These are phyloP conservation scores for Vicugna pacos DNA, from an alignment of 2,113 vertebrate species.

Conservation along the genomic window DNA sequence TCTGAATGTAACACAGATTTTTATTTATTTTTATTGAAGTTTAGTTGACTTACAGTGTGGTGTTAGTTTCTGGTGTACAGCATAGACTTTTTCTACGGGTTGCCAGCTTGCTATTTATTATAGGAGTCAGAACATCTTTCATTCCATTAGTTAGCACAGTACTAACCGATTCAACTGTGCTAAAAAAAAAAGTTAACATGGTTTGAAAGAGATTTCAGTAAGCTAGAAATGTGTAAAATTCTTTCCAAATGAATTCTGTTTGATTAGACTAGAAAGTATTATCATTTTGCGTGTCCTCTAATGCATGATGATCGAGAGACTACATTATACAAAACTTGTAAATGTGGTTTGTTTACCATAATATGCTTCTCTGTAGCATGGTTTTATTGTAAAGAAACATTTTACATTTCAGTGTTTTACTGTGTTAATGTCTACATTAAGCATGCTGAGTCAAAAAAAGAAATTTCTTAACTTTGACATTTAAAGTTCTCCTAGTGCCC, in stretches of 20 bases:
- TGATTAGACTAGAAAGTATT: neutral
- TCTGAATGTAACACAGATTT: neutral
- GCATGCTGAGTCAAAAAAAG: neutral
- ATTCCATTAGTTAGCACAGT: neutral
- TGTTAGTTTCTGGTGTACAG: no score
- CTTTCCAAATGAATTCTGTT: constrained; percentile 14
- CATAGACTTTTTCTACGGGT: neutral
- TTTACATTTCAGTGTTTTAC: neutral
- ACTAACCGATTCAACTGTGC: neutral
- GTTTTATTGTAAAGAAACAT: neutral
- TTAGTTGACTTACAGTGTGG: no score
- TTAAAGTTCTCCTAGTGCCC: neutral
- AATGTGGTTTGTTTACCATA: neutral
- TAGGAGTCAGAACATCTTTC: neutral
- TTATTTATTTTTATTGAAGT: no score
- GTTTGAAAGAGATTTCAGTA: neutral
- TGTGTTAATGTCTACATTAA: neutral
- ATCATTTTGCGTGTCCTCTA: neutral
- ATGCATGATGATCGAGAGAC: neutral
- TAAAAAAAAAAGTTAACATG: neutral
- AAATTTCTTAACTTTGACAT: neutral
- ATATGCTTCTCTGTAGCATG: neutral
- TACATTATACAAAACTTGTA: neutral
- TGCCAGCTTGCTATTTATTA: neutral
- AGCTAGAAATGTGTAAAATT: neutral